Conservation (phyloP, 2,888 invertebrate species). For the Patella ulyssiponensis region DNA sequence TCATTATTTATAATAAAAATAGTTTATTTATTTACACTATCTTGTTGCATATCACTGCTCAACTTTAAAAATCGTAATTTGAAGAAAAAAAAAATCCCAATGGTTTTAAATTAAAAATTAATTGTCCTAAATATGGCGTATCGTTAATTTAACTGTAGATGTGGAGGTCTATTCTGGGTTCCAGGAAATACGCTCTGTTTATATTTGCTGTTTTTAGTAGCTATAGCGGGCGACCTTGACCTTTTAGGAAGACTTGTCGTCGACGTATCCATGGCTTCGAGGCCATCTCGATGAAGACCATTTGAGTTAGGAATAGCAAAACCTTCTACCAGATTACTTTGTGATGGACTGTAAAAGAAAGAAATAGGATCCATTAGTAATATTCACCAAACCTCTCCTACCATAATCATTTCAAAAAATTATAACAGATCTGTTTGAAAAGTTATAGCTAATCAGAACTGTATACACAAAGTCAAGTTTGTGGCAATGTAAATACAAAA, state of each 20-base stretch:
- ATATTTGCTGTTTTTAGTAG: constrained; percentile 48
- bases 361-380: neutral
- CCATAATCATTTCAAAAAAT: neutral
- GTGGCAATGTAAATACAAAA: no score
- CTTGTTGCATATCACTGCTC: no score
- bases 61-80: no score
- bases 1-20: no score
- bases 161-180: constrained; percentile 57
- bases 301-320: constrained; percentile 39
- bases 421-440: neutral
- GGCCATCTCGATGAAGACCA: constrained; percentile 38
- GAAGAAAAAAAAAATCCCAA: no score
- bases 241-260: constrained; percentile 50
- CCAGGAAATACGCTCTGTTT: constrained; percentile 61
- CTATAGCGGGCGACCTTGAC: constrained; percentile 58
- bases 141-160: constrained; percentile 59
- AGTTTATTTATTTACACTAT: no score
- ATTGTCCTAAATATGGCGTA: constrained; percentile 14
- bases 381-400: constrained; percentile 8
- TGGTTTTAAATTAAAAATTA: neutral
- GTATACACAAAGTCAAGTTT: no score
- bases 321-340: constrained; percentile 49
- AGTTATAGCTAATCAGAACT: no score
- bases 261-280: constrained; percentile 66
- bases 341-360: constrained; percentile 39